Evolutionary conservation across 2,113 vertebrate genomes (phyloP), one percentile per base, ranked within the genome.

Genomic region (Zingel zingel): DNA sequence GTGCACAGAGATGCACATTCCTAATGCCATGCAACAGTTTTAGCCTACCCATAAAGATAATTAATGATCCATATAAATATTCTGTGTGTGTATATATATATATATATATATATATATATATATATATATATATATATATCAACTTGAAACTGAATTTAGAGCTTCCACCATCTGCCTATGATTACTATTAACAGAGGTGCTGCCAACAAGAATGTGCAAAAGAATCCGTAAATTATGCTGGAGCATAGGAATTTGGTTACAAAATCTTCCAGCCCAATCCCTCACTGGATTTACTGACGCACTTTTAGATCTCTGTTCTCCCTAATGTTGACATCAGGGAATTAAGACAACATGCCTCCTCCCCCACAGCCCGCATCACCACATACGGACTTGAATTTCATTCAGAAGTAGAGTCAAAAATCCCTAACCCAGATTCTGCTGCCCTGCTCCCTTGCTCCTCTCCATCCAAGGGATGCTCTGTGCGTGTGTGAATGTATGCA

Each of bases 391-490:
- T 72, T n/a, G 61, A 63, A 57, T 77, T 74, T 83, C 48, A 75
- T 64, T 86, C 57, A 69, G 33, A 66, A 56, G 51, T 71, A 2
- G 58, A 77, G 83, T 86, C 72, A 81, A 74, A 77, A 74, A 77
- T 82, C 83, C 80, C 83, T 81, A 83, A 88, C 87, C 81, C 77
- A 89, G 75, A 89, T 87, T 83, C 61, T 30, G 5, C 58, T 16
- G 59, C 82, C 64, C 69, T 6, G 57, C 73, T 77, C n/a, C 18
- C 7, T 79, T n/a, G 1, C 61, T 76, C 18, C 4, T 18, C 45
- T 69, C 68, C 30, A 33, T 84, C 81, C 25, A n/a, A 65, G 14
- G 25, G 19, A 56, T 4, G 0, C 56, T 68, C n/a, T 27, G 79
- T 72, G 51, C 27, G 16, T 77, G 73, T 74, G 53, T 65, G 74